These are phyloP conservation scores for Nipponacmea schrenckii DNA, from an alignment of 2,888 invertebrate species.

Conservation along the genomic window DNA sequence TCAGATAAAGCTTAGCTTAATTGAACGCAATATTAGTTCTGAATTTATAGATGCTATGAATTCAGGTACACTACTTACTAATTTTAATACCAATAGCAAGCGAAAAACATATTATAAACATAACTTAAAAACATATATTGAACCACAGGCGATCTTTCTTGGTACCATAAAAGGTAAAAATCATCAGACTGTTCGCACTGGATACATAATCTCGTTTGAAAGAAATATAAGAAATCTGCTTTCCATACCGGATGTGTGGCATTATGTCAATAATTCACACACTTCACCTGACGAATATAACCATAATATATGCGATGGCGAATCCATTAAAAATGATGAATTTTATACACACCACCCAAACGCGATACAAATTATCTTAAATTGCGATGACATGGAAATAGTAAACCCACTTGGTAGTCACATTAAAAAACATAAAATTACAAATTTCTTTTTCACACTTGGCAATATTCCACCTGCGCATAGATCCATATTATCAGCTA, in stretches of 20 bases:
- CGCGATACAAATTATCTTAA: constrained; percentile 13
- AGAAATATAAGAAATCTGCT: neutral
- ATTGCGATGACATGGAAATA: constrained; percentile 17
- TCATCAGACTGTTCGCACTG: neutral
- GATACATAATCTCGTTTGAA: neutral
- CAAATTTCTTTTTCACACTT: neutral
- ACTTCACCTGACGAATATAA: neutral
- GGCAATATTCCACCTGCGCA: neutral
- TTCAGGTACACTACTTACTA: neutral
- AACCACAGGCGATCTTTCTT: neutral
- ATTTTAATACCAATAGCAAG: neutral
- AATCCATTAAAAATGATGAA: constrained; percentile 1
- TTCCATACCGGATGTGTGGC: neutral
- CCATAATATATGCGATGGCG: constrained; percentile 20
- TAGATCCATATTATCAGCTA: neutral
- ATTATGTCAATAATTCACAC: neutral
- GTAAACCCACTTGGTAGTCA: constrained; percentile 14
- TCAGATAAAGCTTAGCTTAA: neutral
- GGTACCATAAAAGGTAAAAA: neutral
- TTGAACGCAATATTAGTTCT: neutral
- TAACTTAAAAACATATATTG: neutral
- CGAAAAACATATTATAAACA: neutral
- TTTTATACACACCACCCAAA: neutral
- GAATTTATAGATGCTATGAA: neutral
- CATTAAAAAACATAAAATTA: constrained; percentile 3